phyloP scores from a whole-genome alignment of 2,797 vertebrate species.

The Rhinophrynus dorsalis region DNA sequence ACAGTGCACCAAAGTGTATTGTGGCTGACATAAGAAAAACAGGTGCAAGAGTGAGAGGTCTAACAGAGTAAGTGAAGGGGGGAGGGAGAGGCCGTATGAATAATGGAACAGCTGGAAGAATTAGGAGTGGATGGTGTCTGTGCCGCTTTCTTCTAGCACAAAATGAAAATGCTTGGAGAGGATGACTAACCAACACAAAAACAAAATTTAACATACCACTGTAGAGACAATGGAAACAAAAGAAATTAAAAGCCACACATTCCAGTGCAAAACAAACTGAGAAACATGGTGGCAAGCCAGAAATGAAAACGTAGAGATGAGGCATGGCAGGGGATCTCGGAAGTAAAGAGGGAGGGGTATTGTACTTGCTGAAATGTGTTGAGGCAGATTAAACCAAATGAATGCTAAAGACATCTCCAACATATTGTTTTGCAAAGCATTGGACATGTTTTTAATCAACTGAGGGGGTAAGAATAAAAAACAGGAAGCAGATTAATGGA shows the following conservation, averaged over 20 bases:
- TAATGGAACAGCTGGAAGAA: conserved; percentile 46
- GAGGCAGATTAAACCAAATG: too few relatives aligned
- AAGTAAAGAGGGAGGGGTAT: neutral
- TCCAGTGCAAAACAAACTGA: conserved; percentile 1
- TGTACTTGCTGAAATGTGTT: too few relatives aligned
- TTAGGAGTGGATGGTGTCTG: conserved; percentile 31
- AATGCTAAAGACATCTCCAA: too few relatives aligned
- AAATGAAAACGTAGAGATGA: neutral
- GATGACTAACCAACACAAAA: conserved; percentile 11
- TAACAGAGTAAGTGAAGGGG: conserved; percentile 16
- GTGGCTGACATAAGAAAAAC: conserved; percentile 14
- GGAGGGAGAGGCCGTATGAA: conserved; percentile 30
- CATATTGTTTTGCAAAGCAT: too few relatives aligned
- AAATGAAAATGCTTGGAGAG: conserved; percentile 31
- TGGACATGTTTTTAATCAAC: too few relatives aligned
- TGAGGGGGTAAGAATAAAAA: too few relatives aligned
- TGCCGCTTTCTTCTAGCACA: conserved; percentile 16
- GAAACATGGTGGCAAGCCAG: conserved; percentile 11
- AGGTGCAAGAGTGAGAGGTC: conserved; percentile 29
- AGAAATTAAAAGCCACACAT: neutral
- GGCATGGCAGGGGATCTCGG: neutral
- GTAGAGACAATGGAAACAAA: conserved; percentile 17
- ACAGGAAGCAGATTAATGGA: too few relatives aligned
- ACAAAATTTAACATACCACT: conserved; percentile 28
- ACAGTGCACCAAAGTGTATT: conserved; percentile 8